Evolutionary conservation across 2,888 invertebrate species (phyloP).

Genomic region (Sarcophaga variegata): DNA sequence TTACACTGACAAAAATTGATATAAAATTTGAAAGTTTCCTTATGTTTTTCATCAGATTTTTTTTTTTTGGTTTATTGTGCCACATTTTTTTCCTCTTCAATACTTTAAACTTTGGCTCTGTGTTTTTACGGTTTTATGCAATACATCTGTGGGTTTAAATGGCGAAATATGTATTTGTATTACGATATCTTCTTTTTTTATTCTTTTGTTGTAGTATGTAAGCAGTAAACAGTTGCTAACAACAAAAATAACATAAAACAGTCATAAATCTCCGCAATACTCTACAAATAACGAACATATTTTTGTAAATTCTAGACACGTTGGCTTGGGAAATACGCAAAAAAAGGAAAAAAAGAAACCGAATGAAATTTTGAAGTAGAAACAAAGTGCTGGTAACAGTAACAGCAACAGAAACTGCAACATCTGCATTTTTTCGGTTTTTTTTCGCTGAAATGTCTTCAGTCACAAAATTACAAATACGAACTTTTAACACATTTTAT

Average conservation of each 20-base stretch:
- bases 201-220: not conserved
- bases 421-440: constrained; percentile 61
- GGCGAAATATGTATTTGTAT: constrained; percentile 17
- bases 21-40: constrained; percentile 59
- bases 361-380: not conserved
- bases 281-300: constrained; percentile 26
- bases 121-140: not conserved
- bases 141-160: constrained; percentile 43
- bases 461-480: not conserved
- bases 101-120: not conserved
- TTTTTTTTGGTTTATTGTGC: not conserved
- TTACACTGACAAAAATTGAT: constrained; percentile 63
- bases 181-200: not conserved
- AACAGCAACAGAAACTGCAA: constrained; percentile 55
- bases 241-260: constrained; percentile 55
- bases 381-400: not conserved
- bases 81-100: not conserved
- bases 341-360: not conserved
- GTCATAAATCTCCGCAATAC: constrained; percentile 67
- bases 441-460: constrained; percentile 50
- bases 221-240: constrained; percentile 55
- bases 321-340: constrained; percentile 21
- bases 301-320: constrained; percentile 53
- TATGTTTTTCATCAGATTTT: constrained; percentile 17
- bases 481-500: constrained; percentile 49